Evolutionary conservation across 2,113 vertebrate species (phyloP).

Genomic region (Sorex fumeus): DNA sequence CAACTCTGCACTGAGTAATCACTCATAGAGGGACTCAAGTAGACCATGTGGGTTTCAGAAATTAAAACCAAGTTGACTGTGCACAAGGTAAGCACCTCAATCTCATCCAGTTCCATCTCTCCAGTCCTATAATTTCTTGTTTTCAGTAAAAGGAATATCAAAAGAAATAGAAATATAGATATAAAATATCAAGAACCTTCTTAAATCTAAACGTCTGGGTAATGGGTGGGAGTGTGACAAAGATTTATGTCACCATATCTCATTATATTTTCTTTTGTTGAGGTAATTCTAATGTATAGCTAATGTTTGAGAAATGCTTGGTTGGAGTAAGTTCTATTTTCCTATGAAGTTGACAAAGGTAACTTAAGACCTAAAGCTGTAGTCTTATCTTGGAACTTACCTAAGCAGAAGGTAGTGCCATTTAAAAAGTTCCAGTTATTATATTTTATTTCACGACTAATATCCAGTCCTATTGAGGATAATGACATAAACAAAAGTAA

Average conservation of each 20-base stretch:
- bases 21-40: too few relatives aligned
- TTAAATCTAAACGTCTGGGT: too few relatives aligned
- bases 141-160: too few relatives aligned
- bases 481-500: background rate
- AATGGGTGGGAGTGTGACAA: too few relatives aligned
- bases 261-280: background rate
- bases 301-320: background rate
- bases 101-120: too few relatives aligned
- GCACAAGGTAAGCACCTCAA: too few relatives aligned
- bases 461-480: background rate
- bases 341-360: background rate
- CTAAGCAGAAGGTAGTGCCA: background rate
- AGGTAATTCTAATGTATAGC: background rate
- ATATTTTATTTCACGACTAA: slow-evolving; percentile 17
- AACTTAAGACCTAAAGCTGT: background rate
- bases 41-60: background rate
- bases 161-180: too few relatives aligned
- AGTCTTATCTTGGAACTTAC: background rate
- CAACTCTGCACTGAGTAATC: too few relatives aligned
- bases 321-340: background rate
- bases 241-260: too few relatives aligned
- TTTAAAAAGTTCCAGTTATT: background rate
- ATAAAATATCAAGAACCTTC: too few relatives aligned
- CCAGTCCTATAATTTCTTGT: too few relatives aligned
- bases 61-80: too few relatives aligned